Percentiles rank a stretch among this genome's conserved stretches.
Evolutionary conservation across 1,140 invertebrate genomes (phyloP).

Genomic region (Bombus superbus): DNA sequence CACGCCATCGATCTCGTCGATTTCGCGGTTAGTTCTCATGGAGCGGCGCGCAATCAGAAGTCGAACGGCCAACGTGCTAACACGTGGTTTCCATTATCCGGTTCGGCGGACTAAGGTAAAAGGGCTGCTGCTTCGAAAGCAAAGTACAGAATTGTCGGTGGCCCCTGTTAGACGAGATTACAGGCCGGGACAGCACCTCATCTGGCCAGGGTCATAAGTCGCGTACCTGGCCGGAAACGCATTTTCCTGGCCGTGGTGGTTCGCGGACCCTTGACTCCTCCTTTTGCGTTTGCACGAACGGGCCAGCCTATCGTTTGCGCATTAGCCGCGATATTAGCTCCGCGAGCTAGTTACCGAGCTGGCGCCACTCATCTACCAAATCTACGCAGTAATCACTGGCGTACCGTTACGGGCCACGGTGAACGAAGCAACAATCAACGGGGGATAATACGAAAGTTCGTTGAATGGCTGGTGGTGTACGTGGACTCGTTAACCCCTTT

Average conservation of each 20-base stretch:
- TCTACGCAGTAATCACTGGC: slow-evolving; percentile 33
- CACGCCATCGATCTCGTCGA: background rate
- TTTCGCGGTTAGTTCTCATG: slow-evolving; percentile 45
- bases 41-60: slow-evolving; percentile 40
- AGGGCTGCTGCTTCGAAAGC: slow-evolving; percentile 66
- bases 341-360: slow-evolving; percentile 57
- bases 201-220: slow-evolving; percentile 76
- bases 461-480: background rate
- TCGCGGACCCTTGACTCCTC: slow-evolving; percentile 17
- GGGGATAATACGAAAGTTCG: slow-evolving; percentile 46
- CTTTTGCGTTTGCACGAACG: slow-evolving; percentile 16
- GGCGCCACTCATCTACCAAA: slow-evolving; percentile 60
- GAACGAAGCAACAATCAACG: slow-evolving; percentile 43
- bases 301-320: slow-evolving; percentile 44
- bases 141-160: slow-evolving; percentile 68
- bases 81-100: slow-evolving; percentile 67
- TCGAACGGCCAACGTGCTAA: slow-evolving; percentile 59
- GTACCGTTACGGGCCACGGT: slow-evolving; percentile 49
- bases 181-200: slow-evolving; percentile 76
- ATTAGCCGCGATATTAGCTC: slow-evolving; percentile 58
- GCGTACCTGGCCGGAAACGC: slow-evolving; percentile 74
- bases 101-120: slow-evolving; percentile 37
- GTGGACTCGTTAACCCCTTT: slow-evolving; percentile 48
- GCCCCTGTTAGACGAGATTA: slow-evolving; percentile 74
- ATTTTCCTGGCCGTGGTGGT: slow-evolving; percentile 60